Percentiles rank a stretch among this genome's conserved stretches.
Evolutionary conservation across 2,888 invertebrate genomes (phyloP).

Genomic region (Acanthacorydalis orientalis): DNA sequence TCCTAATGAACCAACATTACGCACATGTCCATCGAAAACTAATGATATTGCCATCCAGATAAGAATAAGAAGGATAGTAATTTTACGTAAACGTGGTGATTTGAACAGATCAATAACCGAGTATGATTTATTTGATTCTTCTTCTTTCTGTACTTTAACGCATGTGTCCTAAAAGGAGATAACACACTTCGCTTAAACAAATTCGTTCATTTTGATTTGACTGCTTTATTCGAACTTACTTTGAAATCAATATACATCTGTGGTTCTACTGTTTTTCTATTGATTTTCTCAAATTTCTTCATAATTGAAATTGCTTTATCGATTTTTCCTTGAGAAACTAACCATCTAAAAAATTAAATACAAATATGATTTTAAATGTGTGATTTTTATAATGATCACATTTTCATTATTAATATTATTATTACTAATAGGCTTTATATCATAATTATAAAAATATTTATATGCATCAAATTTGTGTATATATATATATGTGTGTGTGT

Average conservation of each 20-base stretch:
- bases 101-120: slow-evolving; percentile 68
- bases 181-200: not conserved
- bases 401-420: too few relatives aligned
- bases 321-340: slow-evolving; percentile 70
- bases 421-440: too few relatives aligned
- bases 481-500: too few relatives aligned
- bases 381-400: too few relatives aligned
- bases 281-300: slow-evolving; percentile 63
- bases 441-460: too few relatives aligned
- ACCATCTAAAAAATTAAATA: slow-evolving; percentile 47
- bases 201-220: slow-evolving; percentile 9
- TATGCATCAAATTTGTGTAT: too few relatives aligned
- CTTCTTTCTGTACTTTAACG: slow-evolving; percentile 48
- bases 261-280: slow-evolving; percentile 56
- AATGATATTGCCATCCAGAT: slow-evolving; percentile 85
- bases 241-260: slow-evolving; percentile 57
- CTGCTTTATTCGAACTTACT: slow-evolving; percentile 28
- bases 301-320: slow-evolving; percentile 64
- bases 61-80: slow-evolving; percentile 59
- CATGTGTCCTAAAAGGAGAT: slow-evolving; percentile 39
- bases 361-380: too few relatives aligned
- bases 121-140: slow-evolving; percentile 49
- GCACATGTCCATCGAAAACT: slow-evolving; percentile 76
- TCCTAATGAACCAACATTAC: slow-evolving; percentile 72
- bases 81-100: slow-evolving; percentile 57